Evolutionary conservation across 2,797 vertebrate genomes (phyloP).

Genomic region (Sphenodon punctatus): DNA sequence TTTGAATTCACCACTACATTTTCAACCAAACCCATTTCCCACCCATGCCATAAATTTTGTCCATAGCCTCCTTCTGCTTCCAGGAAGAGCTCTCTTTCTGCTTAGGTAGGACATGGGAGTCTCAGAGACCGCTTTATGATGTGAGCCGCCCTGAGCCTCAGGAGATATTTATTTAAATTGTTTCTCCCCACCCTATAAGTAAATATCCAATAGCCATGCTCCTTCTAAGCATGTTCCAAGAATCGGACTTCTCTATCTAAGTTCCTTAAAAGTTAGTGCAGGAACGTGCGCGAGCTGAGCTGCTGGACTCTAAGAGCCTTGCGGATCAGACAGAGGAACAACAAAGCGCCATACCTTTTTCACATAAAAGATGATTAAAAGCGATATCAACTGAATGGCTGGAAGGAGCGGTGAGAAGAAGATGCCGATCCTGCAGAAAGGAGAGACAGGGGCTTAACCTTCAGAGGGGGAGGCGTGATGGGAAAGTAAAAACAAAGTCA

Average conservation of each 20-base stretch:
- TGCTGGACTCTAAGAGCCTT: fast-evolving
- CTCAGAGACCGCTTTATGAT: too few relatives aligned
- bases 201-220: too few relatives aligned
- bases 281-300: background rate
- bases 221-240: too few relatives aligned
- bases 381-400: conserved; percentile 87
- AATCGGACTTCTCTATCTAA: background rate
- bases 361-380: conserved; percentile 89
- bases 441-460: background rate
- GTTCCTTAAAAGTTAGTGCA: background rate
- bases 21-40: too few relatives aligned
- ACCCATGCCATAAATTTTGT: too few relatives aligned
- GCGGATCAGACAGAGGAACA: background rate
- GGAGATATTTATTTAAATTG: too few relatives aligned
- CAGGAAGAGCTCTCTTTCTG: background rate
- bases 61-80: too few relatives aligned
- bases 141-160: too few relatives aligned
- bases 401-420: conserved; percentile 95
- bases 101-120: background rate
- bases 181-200: too few relatives aligned
- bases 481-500: background rate
- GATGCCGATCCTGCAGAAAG: conserved; percentile 87
- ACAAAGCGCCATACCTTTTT: conserved; percentile 85
- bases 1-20: too few relatives aligned
- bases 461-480: background rate